Evolutionary conservation across 2,888 invertebrate genomes (phyloP).

Genomic region (Abscondita cerata): DNA sequence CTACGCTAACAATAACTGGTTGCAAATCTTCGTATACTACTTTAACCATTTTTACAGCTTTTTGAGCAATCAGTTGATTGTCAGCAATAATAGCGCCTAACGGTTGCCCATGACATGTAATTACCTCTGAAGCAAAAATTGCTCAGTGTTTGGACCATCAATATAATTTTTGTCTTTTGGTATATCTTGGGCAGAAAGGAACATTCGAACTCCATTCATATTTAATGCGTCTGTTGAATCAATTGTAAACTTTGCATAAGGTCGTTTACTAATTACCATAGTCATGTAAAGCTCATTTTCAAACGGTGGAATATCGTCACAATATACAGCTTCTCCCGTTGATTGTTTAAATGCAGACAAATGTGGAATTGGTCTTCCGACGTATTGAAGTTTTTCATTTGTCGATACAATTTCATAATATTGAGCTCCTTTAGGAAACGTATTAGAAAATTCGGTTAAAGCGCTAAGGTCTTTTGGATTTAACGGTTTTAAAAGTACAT

Average conservation of each 20-base stretch:
- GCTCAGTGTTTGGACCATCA: not conserved
- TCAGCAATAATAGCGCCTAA: conserved; percentile 83
- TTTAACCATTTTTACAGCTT: conserved; percentile 81
- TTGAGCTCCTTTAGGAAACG: conserved; percentile 73
- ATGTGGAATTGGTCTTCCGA: conserved; percentile 84
- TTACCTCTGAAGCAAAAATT: conserved; percentile 69
- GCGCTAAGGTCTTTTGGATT: conserved; percentile 62
- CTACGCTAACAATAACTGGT: conserved; percentile 85
- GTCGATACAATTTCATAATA: conserved; percentile 67
- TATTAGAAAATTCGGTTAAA: conserved; percentile 65
- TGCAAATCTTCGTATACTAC: conserved; percentile 82
- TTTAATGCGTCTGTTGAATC: conserved; percentile 77
- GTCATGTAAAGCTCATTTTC: conserved; percentile 82
- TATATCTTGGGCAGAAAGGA: conserved; percentile 80
- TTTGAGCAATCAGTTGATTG: conserved; percentile 80
- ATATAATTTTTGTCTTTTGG: conserved; percentile 58
- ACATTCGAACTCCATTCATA: conserved; percentile 80
- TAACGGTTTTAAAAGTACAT: not conserved
- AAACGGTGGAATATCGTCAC: conserved; percentile 83
- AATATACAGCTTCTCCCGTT: conserved; percentile 90
- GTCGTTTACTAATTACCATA: conserved; percentile 79
- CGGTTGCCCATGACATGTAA: conserved; percentile 80
- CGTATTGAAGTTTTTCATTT: conserved; percentile 71
- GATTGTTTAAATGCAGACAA: conserved; percentile 86
- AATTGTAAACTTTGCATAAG: conserved; percentile 81